phyloP scores from a whole-genome alignment of 37 sponge, comb jelly and placozoan species.

The Tethya wilhelma region DNA sequence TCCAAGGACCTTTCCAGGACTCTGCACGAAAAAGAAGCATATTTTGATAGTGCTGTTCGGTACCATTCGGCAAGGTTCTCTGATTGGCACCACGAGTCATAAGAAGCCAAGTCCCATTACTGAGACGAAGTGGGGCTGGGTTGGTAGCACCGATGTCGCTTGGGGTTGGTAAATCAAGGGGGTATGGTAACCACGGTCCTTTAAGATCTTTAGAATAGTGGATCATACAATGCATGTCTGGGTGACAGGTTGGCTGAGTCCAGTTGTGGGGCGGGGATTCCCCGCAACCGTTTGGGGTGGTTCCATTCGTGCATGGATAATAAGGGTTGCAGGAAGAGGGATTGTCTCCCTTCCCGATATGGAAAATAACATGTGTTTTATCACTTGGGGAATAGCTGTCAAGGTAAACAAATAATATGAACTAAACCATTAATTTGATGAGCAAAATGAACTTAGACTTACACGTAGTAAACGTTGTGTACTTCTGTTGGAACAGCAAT shows the following conservation, averaged over 20 bases:
- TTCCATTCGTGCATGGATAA: conserved; percentile 1
- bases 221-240: neutral
- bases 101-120: conserved; percentile 1
- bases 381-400: conserved; percentile 1
- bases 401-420: neutral
- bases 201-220: conserved; percentile 3
- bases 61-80: neutral
- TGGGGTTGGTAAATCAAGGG: conserved; percentile 1
- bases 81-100: neutral
- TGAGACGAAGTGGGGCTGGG: conserved; percentile 4
- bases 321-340: conserved; percentile 1
- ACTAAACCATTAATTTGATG: no score
- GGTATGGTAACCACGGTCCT: conserved; percentile 4
- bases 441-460: conserved; percentile 3
- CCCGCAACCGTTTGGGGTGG: neutral
- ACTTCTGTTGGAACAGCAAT: neutral
- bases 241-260: conserved; percentile 1
- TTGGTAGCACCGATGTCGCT: neutral
- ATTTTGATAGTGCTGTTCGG: neutral
- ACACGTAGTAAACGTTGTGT: neutral
- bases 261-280: neutral
- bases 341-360: neutral
- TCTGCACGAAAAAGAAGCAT: conserved; percentile 4
- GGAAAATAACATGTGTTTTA: neutral
- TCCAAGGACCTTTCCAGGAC: conserved; percentile 2